phyloP scores from a whole-genome alignment of 2,797 vertebrate genomes.

The Natrix natrix region DNA sequence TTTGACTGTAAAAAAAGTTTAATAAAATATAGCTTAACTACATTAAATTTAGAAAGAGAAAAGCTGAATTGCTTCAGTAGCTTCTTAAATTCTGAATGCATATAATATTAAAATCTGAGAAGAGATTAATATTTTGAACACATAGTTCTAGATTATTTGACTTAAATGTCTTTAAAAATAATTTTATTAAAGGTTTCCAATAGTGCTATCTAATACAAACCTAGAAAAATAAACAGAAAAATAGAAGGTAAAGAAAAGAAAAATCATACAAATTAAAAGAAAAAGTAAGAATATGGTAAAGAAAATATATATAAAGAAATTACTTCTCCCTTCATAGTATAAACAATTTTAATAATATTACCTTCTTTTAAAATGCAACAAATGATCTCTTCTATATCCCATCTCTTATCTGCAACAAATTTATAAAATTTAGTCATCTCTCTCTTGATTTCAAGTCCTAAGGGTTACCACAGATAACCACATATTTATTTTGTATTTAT shows the following conservation, averaged over 20 bases:
- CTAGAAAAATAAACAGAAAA: not conserved
- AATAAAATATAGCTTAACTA: not conserved
- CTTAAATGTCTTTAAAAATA: not conserved
- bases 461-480: not conserved
- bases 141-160: not conserved
- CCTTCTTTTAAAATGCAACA: not conserved
- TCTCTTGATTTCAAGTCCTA: not conserved
- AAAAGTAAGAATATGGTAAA: not conserved
- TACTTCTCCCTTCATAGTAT: not conserved
- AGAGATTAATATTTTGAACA: not conserved
- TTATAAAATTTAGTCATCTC: not conserved
- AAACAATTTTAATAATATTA: not conserved
- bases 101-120: not conserved
- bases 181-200: not conserved
- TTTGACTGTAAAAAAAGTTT: not conserved
- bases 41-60: not conserved
- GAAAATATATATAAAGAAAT: not conserved
- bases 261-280: not conserved
- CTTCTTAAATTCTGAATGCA: not conserved
- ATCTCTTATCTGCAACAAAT: not conserved
- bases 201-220: not conserved
- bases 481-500: not conserved
- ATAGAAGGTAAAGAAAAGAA: not conserved
- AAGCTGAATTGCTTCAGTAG: not conserved
- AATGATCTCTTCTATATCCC: not conserved